Evolutionary conservation across 1,140 invertebrate genomes (phyloP), one percentile per base, ranked within the genome.

Genomic region (Drosophila trapezifrons): DNA sequence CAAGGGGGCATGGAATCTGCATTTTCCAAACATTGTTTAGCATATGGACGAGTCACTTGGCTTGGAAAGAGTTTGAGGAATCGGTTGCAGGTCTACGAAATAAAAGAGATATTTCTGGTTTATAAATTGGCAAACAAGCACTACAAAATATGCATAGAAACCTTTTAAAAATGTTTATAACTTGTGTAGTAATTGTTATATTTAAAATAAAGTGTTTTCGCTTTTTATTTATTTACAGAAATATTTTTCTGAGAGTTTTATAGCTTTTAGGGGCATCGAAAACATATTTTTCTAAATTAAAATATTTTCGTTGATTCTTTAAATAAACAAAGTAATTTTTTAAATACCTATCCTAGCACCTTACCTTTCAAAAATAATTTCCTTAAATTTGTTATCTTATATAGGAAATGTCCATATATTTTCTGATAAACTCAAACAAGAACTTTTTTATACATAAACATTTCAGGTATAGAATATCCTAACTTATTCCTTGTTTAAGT

Each of bases 1-100:
- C 51, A 54, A 22, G 15, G 51, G 51, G 13, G n/a, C n/a, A 29
- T 49, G 46, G 65, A 76, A 83, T 84, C 80, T 72, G 76, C 80
- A 82, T 82, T 82, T 78, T 76, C 58, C 62, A 54, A 49, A 37
- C 58, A 32, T 67, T 70, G 29, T 15, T 64, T 69, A 38, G 42
- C 25, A 56, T 46, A 37, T 12, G 20, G 13, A 52, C 7, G 18
- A 37, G 51, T 5, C 29, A 52, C 35, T 52, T 20, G 29, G 18
- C 13, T 2, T 10, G 10, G 10, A 32, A 32, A 12, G 29, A 32
- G 29, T 0, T 32, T n/a, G 4, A 7, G 35, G 5, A 6, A 15
- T 37, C 5, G 13, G 49, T 12, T 18, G 4, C 15, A 7, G 7
- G 27, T 18, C 1, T 4, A 35, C 17, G 18, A 32, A 20, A 51